Conservation (phyloP, 2,797 vertebrate species). For the Gymnocypris eckloni region DNA sequence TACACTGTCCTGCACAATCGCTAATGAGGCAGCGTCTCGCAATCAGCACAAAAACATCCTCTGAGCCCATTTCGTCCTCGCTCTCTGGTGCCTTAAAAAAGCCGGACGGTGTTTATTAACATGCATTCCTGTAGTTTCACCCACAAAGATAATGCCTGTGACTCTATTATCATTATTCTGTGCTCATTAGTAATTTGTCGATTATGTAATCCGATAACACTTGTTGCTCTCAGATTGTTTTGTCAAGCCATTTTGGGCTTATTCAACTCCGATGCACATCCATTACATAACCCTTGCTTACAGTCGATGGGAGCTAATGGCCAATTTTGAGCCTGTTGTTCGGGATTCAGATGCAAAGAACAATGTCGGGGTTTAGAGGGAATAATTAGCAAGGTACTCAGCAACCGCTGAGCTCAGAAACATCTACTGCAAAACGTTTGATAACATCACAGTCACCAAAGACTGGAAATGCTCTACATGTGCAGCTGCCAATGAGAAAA, state of each 20-base stretch:
- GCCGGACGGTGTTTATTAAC: not conserved
- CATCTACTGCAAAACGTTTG: constrained; percentile 16
- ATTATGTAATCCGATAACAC: constrained; percentile 47
- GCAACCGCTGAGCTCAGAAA: constrained; percentile 27
- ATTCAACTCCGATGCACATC: constrained; percentile 35
- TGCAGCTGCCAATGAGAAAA: constrained; percentile 26
- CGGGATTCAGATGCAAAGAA: constrained; percentile 27
- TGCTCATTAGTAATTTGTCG: constrained; percentile 34
- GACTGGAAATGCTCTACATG: constrained; percentile 29
- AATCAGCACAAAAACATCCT: constrained; percentile 82
- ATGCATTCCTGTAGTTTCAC: constrained; percentile 11
- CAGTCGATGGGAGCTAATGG: constrained; percentile 45
- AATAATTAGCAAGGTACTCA: constrained; percentile 20
- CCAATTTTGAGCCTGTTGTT: constrained; percentile 42
- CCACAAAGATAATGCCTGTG: not conserved
- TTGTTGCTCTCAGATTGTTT: constrained; percentile 41
- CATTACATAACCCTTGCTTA: constrained; percentile 47
- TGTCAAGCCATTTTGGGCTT: constrained; percentile 34
- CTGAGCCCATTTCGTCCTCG: constrained; percentile 77
- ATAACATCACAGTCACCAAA: constrained; percentile 23
- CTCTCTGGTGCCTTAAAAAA: constrained; percentile 65
- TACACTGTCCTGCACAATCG: constrained; percentile 85
- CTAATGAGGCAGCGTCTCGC: constrained; percentile 85
- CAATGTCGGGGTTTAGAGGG: not conserved
- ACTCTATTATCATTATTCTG: constrained; percentile 38